Base-by-base conservation (phyloP, 2,888 invertebrate genomes). In the Notocelia uddmanniana region DNA sequence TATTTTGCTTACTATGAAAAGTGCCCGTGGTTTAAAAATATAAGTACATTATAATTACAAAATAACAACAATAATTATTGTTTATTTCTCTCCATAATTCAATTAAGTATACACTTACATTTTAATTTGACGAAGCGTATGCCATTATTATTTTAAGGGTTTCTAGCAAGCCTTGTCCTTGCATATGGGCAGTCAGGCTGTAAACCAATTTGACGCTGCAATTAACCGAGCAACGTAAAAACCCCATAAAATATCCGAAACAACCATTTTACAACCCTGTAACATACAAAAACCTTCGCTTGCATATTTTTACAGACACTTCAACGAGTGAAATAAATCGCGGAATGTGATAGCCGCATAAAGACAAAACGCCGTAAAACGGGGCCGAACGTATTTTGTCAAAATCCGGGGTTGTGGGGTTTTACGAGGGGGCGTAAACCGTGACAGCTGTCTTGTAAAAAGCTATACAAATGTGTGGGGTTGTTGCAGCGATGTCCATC, bases 391-490 rank as follows among this genome's bases (percentile, higher is more conserved):
- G 69, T 64, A 73, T 73, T 69, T 73, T 73, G 73, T 69, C 73
- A 69, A 69, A 73, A 73, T 63, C 71, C 66, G 15, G 50, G 66
- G 45, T 66, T 71, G 71, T 45, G 21, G 37, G 31, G 37, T 59
- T 81, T 82, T 82, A 82, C 79, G 78, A 77, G 31, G 26, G 68
- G 70, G 63, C 75, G 74, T 82, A 79, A 81, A 82, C 74, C 76
- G 76, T 76, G 76, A 74, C 82, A 81, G 78, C 78, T 79, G 81
- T 76, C 79, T 76, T 81, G 79, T 80, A 81, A 81, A 80, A 80
- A 80, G 69, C 78, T 78, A 80, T 79, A 77, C 78, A 77, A 77
- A 79, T 77, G 74, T 70, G 68, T 58, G 74, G 74, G 76, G 80
- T 77, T 80, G 80, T 78, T 78, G 78, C 54, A 54, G n/a, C n/a